phyloP scores from a whole-genome alignment of 1,140 invertebrate species.

The Drosophila tropicalis region DNA sequence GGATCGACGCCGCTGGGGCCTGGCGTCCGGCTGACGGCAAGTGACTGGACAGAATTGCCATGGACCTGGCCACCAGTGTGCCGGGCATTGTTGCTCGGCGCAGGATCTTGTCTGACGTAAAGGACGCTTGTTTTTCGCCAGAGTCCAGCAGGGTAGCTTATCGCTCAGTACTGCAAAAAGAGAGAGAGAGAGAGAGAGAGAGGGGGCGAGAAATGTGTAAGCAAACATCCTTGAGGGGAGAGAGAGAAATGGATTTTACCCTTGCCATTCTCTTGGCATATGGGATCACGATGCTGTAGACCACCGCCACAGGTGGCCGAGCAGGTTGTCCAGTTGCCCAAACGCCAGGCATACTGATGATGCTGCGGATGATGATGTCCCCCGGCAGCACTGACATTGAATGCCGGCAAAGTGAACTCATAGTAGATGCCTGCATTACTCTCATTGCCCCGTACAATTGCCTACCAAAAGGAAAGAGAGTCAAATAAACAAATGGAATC shows the following conservation, averaged over 20 bases:
- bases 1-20: slow-evolving; percentile 86
- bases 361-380: not conserved
- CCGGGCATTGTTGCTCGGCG: slow-evolving; percentile 89
- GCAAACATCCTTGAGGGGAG: no score
- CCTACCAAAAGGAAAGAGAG: slow-evolving; percentile 84
- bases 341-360: slow-evolving; percentile 89
- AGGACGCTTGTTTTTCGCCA: slow-evolving; percentile 86
- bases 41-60: slow-evolving; percentile 93
- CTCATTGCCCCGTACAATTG: slow-evolving; percentile 90
- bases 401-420: slow-evolving; percentile 91
- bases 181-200: not conserved
- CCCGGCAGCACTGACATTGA: slow-evolving; percentile 84
- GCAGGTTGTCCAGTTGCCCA: slow-evolving; percentile 89
- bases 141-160: slow-evolving; percentile 86
- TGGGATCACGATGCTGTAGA: slow-evolving; percentile 87
- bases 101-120: slow-evolving; percentile 86
- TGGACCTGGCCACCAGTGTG: slow-evolving; percentile 91
- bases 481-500: no score
- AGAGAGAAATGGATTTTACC: slow-evolving; percentile 63
- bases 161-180: slow-evolving; percentile 85
- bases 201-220: no score
- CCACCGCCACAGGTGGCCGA: slow-evolving; percentile 94
- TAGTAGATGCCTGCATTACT: slow-evolving; percentile 92
- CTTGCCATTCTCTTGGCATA: slow-evolving; percentile 87
- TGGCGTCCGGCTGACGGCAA: slow-evolving; percentile 83